Conservation (phyloP, 2,888 invertebrate genomes). For the Trimorus sp. region DNA sequence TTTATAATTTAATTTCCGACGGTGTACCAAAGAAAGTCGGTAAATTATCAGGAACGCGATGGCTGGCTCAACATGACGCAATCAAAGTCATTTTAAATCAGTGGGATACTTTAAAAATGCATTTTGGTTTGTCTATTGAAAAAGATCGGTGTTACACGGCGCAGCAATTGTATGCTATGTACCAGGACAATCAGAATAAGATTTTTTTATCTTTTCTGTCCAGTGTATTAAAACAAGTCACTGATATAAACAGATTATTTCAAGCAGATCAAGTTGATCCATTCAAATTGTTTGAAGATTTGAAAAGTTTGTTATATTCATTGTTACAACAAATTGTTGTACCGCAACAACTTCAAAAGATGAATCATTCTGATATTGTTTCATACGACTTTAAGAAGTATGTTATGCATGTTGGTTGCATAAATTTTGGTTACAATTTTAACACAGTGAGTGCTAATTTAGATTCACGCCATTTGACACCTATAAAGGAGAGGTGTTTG, state of each 20-base stretch:
- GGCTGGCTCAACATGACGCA: constrained; percentile 22
- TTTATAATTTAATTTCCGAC: not conserved
- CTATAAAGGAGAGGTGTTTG: no score
- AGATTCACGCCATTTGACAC: no score
- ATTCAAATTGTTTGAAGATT: constrained; percentile 24
- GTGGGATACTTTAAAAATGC: constrained; percentile 72
- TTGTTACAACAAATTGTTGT: no score
- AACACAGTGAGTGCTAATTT: no score
- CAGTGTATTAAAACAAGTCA: constrained; percentile 56
- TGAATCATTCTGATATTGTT: no score
- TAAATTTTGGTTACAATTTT: no score
- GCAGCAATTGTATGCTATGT: constrained; percentile 59
- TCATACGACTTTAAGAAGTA: no score
- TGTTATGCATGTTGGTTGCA: no score
- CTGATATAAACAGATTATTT: constrained; percentile 55
- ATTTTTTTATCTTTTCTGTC: constrained; percentile 56
- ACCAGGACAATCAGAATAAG: constrained; percentile 52
- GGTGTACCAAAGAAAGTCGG: constrained; percentile 33
- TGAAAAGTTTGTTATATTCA: no score
- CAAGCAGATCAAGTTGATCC: constrained; percentile 64
- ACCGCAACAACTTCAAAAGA: no score
- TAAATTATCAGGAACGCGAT: constrained; percentile 29
- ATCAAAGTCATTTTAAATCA: constrained; percentile 63
- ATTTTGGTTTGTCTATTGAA: constrained; percentile 63
- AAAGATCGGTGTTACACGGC: constrained; percentile 64